These are phyloP conservation scores for Lithodes maja DNA, from an alignment of 2,888 invertebrate genomes.

Conservation along the genomic window DNA sequence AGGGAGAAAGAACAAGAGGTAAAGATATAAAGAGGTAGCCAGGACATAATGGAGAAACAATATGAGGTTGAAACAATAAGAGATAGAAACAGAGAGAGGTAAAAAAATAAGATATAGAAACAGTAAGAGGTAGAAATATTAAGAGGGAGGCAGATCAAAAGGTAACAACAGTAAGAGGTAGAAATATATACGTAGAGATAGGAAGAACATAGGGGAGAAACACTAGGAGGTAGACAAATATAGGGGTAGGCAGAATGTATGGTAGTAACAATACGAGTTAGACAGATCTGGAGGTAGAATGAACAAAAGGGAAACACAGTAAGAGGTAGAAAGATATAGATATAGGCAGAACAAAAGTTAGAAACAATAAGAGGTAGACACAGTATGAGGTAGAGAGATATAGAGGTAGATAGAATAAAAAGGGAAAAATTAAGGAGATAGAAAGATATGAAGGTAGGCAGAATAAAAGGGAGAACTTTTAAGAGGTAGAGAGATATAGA, in stretches of 20 bases:
- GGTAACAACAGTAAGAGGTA: not conserved
- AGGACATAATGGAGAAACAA: not conserved
- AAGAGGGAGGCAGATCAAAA: not conserved
- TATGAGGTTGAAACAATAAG: not conserved
- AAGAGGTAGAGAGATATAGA: not conserved
- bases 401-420: too few relatives aligned
- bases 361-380: not conserved
- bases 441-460: too few relatives aligned
- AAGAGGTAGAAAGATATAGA: too few relatives aligned
- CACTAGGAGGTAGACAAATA: too few relatives aligned
- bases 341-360: not conserved
- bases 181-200: not conserved
- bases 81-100: not conserved
- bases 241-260: too few relatives aligned
- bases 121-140: not conserved
- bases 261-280: too few relatives aligned
- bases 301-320: too few relatives aligned
- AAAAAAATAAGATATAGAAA: not conserved
- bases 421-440: too few relatives aligned
- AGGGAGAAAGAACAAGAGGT: not conserved
- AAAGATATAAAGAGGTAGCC: not conserved
- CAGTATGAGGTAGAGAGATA: not conserved
- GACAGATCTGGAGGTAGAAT: too few relatives aligned
- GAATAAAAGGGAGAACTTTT: too few relatives aligned
- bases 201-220: too few relatives aligned